phyloP scores from a whole-genome alignment of 2,113 vertebrate species.

The Neogale vison region DNA sequence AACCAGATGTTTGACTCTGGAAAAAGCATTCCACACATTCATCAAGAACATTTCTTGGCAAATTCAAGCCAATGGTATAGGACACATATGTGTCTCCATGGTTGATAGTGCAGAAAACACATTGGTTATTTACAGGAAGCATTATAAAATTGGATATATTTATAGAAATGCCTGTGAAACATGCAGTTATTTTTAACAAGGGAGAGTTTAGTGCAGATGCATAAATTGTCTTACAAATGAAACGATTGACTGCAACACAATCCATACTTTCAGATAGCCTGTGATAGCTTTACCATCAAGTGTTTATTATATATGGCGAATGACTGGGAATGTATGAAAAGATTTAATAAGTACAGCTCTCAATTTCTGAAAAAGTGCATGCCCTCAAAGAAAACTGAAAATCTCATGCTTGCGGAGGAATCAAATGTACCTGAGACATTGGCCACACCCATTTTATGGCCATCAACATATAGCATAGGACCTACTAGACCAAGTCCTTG shows the following conservation, averaged over 20 bases:
- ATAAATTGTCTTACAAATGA: slow-evolving; percentile 44
- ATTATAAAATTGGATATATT: slow-evolving; percentile 64
- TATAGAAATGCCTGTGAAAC: slow-evolving; percentile 69
- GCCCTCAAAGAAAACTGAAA: not conserved
- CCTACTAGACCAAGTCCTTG: not conserved
- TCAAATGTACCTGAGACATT: not conserved
- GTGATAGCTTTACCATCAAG: not conserved
- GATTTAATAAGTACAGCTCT: not conserved
- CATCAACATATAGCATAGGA: not conserved
- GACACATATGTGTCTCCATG: slow-evolving; percentile 60
- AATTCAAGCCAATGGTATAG: slow-evolving; percentile 38
- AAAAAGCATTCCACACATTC: slow-evolving; percentile 71
- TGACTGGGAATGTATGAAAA: not conserved
- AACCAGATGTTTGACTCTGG: slow-evolving; percentile 70
- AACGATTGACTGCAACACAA: slow-evolving; percentile 9
- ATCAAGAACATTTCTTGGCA: slow-evolving; percentile 69
- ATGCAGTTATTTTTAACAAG: slow-evolving; percentile 71
- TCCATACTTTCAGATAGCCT: slow-evolving; percentile 6
- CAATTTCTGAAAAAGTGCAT: not conserved
- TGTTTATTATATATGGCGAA: not conserved
- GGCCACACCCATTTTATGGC: not conserved
- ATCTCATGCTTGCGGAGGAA: not conserved
- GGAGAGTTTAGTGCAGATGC: slow-evolving; percentile 55
- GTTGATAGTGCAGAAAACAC: slow-evolving; percentile 58
- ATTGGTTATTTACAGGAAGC: slow-evolving; percentile 60